These are phyloP conservation scores for Acrobasis repandana DNA, from an alignment of 2,888 invertebrate species.

Conservation along the genomic window DNA sequence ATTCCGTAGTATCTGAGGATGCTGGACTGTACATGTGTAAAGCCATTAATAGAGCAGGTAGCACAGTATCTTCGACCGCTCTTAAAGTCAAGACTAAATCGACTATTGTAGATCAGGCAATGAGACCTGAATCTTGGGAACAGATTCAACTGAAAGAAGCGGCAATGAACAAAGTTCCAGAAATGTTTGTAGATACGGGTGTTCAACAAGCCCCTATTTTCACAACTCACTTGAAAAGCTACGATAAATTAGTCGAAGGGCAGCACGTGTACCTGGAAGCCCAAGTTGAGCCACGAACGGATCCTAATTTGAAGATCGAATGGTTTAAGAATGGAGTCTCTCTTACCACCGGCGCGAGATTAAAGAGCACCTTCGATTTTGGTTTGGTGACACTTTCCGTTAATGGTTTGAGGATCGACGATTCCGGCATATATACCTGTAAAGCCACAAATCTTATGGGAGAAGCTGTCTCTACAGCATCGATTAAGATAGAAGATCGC, in stretches of 20 bases:
- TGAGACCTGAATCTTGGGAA: constrained; percentile 96
- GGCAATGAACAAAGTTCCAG: constrained; percentile 94
- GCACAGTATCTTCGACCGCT: constrained; percentile 95
- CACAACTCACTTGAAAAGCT: constrained; percentile 94
- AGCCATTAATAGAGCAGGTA: constrained; percentile 96
- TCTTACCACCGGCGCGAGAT: constrained; percentile 92
- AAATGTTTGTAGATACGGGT: constrained; percentile 92
- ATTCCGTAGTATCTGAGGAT: constrained; percentile 93
- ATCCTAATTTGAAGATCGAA: constrained; percentile 93
- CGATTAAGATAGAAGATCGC: constrained; percentile 93
- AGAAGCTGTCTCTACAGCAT: constrained; percentile 96
- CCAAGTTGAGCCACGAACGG: constrained; percentile 94
- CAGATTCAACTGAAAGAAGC: constrained; percentile 96
- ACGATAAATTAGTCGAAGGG: constrained; percentile 92
- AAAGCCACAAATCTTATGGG: constrained; percentile 96
- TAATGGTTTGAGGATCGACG: constrained; percentile 92
- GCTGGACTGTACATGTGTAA: constrained; percentile 97
- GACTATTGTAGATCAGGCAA: constrained; percentile 90
- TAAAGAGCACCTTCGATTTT: constrained; percentile 97
- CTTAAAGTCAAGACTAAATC: constrained; percentile 93
- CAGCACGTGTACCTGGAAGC: constrained; percentile 94
- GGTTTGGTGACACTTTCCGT: constrained; percentile 96
- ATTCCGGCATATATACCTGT: constrained; percentile 97
- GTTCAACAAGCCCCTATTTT: constrained; percentile 97
- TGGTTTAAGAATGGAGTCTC: constrained; percentile 97